phyloP scores from a whole-genome alignment of 2,888 invertebrate species.

The Perizoma flavofasciatum region DNA sequence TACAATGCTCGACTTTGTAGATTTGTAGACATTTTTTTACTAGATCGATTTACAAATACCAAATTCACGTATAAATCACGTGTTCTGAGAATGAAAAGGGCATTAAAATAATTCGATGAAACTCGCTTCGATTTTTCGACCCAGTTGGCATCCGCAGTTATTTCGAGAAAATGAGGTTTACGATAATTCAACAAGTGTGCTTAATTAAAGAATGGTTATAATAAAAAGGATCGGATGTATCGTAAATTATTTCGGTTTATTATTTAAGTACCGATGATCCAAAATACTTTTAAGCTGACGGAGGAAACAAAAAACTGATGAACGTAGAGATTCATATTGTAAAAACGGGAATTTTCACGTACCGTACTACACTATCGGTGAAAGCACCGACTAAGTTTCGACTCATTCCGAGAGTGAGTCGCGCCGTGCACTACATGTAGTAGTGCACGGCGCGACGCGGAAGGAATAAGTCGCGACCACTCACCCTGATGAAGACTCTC shows the following conservation, averaged over 20 bases:
- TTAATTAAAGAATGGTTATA: conserved; percentile 32
- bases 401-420: too few species aligned
- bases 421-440: too few species aligned
- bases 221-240: conserved; percentile 27
- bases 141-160: conserved; percentile 24
- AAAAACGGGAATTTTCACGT: too few species aligned
- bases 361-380: too few species aligned
- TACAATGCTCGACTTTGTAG: too few species aligned
- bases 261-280: conserved; percentile 11
- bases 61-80: conserved; percentile 16
- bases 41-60: neutral
- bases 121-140: conserved; percentile 17
- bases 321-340: too few species aligned
- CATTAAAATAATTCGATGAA: conserved; percentile 15
- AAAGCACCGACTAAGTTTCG: too few species aligned
- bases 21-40: too few species aligned
- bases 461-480: too few species aligned
- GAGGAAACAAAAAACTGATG: neutral
- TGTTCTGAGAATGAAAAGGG: conserved; percentile 13
- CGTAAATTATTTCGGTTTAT: conserved; percentile 21
- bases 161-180: conserved; percentile 35
- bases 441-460: too few species aligned
- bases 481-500: too few species aligned
- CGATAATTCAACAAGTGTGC: conserved; percentile 32
- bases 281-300: neutral